A percentile compares a stretch with the other conserved stretches of the same genome.
phyloP scores from a whole-genome alignment of 2,888 invertebrate genomes.

The Amiota mariae region DNA sequence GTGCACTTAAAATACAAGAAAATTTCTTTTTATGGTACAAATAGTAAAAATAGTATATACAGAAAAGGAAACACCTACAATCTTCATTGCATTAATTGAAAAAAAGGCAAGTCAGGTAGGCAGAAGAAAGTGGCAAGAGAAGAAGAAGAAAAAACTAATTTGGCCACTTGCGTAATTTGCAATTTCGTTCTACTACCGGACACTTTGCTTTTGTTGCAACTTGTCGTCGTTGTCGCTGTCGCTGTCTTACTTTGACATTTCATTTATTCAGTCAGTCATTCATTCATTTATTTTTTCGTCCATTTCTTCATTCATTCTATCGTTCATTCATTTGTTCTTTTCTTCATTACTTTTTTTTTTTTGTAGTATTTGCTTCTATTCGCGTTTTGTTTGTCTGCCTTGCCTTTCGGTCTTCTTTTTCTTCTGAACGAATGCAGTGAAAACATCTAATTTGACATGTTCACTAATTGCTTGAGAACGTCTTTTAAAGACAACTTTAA shows the following conservation, averaged over 20 bases:
- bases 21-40: not conserved
- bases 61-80: not conserved
- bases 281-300: conserved; percentile 20
- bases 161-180: conserved; percentile 17
- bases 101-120: not conserved
- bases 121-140: too few species aligned
- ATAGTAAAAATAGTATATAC: not conserved
- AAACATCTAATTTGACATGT: conserved; percentile 30
- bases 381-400: not conserved
- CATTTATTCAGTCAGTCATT: conserved; percentile 12
- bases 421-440: not conserved
- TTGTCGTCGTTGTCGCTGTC: not conserved
- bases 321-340: conserved; percentile 18
- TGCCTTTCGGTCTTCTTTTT: not conserved
- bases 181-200: not conserved
- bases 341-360: conserved; percentile 8
- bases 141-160: not conserved
- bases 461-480: conserved; percentile 27
- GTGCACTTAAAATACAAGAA: not conserved
- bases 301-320: conserved; percentile 17
- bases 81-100: not conserved
- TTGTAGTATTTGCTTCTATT: not conserved
- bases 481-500: not conserved
- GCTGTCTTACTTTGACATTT: conserved; percentile 32
- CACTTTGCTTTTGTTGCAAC: conserved; percentile 13